Evolutionary conservation across 2,113 vertebrate genomes (phyloP).

Genomic region (Rhea pennata): DNA sequence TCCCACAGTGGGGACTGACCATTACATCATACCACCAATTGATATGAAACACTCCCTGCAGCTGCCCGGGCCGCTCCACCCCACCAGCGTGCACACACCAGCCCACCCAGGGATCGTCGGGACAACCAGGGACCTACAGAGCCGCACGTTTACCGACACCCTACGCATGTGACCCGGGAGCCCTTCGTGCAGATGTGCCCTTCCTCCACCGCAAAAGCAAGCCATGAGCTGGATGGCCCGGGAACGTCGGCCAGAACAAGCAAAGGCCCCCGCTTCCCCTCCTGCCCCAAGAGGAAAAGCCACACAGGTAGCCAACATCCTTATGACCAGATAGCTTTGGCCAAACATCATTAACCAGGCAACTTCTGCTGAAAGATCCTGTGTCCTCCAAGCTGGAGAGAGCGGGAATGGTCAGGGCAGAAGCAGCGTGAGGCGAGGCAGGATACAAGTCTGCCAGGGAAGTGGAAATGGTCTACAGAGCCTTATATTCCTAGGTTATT

Average conservation of each 20-base stretch:
- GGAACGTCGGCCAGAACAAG: not conserved
- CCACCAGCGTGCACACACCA: not conserved
- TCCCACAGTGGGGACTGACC: not conserved
- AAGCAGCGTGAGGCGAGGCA: fast-evolving
- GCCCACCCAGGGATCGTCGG: not conserved
- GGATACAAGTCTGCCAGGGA: not conserved
- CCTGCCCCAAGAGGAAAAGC: not conserved
- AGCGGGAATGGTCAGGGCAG: not conserved
- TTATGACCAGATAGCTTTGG: not conserved
- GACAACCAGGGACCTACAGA: not conserved
- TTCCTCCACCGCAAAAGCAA: not conserved
- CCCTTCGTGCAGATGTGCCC: not conserved
- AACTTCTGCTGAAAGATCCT: not conserved
- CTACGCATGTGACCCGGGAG: not conserved
- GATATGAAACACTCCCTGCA: not conserved
- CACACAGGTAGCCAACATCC: not conserved
- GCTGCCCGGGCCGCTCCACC: not conserved
- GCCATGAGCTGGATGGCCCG: not conserved
- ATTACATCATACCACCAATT: not conserved
- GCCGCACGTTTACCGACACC: not conserved
- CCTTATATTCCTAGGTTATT: not conserved
- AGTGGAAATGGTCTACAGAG: not conserved
- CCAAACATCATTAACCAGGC: not conserved
- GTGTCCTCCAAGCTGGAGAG: not conserved
- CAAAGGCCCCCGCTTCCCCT: not conserved